Evolutionary conservation across 2,888 invertebrate genomes (phyloP).

Genomic region (Corythucha ciliata): DNA sequence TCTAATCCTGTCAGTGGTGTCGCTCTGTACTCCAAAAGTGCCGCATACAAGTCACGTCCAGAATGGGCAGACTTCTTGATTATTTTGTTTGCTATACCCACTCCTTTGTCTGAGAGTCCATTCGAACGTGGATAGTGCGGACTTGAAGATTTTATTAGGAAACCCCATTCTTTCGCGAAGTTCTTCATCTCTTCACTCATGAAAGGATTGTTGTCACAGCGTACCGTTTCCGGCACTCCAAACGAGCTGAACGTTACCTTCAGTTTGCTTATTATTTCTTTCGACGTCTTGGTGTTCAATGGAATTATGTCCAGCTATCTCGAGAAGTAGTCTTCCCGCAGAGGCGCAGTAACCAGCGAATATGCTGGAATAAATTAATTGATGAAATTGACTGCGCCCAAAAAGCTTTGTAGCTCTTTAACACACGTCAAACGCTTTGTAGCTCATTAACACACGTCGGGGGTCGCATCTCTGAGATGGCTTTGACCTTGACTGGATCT

Average conservation of each 20-base stretch:
- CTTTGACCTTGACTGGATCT: background rate
- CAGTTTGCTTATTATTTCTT: constrained; percentile 1
- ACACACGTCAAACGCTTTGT: constrained; percentile 13
- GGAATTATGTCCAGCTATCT: constrained; percentile 9
- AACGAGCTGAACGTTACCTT: constrained; percentile 4
- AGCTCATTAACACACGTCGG: background rate
- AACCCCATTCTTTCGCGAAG: constrained; percentile 12
- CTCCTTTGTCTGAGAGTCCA: constrained; percentile 13
- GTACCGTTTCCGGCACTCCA: constrained; percentile 7
- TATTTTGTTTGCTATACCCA: constrained; percentile 11
- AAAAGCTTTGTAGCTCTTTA: constrained; percentile 17
- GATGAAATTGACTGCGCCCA: constrained; percentile 8
- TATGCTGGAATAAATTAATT: constrained; percentile 14
- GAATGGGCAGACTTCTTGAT: constrained; percentile 14
- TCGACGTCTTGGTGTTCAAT: constrained; percentile 7
- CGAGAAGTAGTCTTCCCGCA: constrained; percentile 19
- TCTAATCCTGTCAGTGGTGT: constrained; percentile 18
- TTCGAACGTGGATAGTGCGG: constrained; percentile 17
- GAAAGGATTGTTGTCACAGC: constrained; percentile 17
- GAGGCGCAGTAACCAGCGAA: constrained; percentile 17
- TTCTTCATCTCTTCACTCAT: constrained; percentile 3
- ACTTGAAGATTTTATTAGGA: constrained; percentile 10
- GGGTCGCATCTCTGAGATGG: constrained; percentile 1
- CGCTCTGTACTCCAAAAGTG: constrained; percentile 13
- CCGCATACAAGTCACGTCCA: constrained; percentile 8